Base-by-base conservation (phyloP, 1,140 invertebrate genomes). In the Formica selysi region DNA sequence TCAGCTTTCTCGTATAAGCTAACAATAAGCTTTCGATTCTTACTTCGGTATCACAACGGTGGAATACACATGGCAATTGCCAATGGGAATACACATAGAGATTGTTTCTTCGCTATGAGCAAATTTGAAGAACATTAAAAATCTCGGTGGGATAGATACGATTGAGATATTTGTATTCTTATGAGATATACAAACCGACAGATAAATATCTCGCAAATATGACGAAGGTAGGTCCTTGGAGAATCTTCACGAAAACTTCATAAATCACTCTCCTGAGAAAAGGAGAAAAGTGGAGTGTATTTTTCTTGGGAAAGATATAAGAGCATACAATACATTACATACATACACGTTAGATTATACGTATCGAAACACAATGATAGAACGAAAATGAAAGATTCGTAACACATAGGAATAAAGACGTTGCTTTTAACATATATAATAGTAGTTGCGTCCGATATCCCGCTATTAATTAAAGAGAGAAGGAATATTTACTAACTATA, bases 221-320 rank as follows among this genome's bases (percentile, higher is more conserved):
- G 61, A 85, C 44, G 16, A 36, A 48, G 64, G 13, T 48, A 67
- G 22, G 13, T 70, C 38, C 51, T 70, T 0, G 3, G 76, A 80
- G 76, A 16, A 48, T 70, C 8, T 36, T n/a, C 76, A 79, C 76
- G 76, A 67, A 57, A 80, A 65, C 38, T 80, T 85, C 64, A 85
- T 85, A 85, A 80, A 86, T 86, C 64, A 80, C n/a, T 19, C 29
- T 59, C 2, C 13, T 38, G 76, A 59, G 51, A 41, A 85, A n/a
- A 26, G 32, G 26, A 22, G 7, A 62, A 36, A 38, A 44, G 54
- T 54, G n/a, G 26, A 80, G 32, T 8, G 8, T 65, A 44, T 68
- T 80, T 80, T 70, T 59, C 65, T 41, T 71, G 5, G 11, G 3
- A 57, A n/a, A 65, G 41, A 51, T 78, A 48, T 48, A n/a, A 65